phyloP scores from a whole-genome alignment of 2,113 vertebrate genomes.

The Nannospalax galili region DNA sequence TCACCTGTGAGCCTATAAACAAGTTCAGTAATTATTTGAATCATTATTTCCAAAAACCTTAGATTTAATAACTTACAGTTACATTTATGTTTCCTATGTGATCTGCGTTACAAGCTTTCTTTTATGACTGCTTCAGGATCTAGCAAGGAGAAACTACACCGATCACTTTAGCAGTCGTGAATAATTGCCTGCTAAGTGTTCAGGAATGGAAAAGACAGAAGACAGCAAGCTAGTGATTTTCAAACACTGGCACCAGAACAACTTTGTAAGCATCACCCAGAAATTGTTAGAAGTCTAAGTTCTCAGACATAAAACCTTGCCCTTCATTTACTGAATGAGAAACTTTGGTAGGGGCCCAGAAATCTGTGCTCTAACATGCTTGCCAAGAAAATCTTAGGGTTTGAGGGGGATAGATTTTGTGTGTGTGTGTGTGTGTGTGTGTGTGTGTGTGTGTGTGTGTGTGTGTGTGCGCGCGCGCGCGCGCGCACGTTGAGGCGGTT shows the following conservation, averaged over 20 bases:
- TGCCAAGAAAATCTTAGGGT: no score
- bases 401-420: no score
- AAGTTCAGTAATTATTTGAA: no score
- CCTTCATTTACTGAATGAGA: background rate
- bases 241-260: background rate
- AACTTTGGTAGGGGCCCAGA: background rate
- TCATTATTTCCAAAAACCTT: no score
- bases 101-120: no score
- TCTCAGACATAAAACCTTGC: background rate
- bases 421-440: no score
- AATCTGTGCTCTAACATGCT: background rate
- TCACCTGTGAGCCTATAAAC: no score
- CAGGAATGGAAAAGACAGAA: background rate
- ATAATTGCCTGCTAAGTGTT: background rate
- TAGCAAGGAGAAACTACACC: background rate
- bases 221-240: background rate
- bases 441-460: no score
- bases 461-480: no score
- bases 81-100: no score
- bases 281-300: background rate
- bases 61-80: no score
- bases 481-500: no score
- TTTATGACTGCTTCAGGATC: background rate
- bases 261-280: background rate
- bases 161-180: conserved; percentile 14